Percentiles rank a stretch among this genome's conserved stretches.
phyloP scores from a whole-genome alignment of 2,888 invertebrate species.

The Cacoxenus indagator region DNA sequence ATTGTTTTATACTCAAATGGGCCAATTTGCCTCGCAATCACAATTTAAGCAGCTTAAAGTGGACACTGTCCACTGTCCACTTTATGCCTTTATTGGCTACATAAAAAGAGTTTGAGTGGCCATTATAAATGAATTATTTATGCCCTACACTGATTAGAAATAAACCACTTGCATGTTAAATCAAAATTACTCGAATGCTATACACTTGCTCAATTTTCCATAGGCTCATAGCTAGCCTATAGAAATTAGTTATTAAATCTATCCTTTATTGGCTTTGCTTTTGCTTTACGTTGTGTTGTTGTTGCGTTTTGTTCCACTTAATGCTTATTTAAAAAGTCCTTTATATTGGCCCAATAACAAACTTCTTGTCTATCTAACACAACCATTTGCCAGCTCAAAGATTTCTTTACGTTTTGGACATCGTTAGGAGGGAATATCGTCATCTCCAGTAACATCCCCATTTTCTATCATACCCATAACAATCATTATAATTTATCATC shows the following conservation, averaged over 20 bases:
- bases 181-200: background rate
- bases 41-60: background rate
- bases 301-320: no score
- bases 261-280: background rate
- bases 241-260: background rate
- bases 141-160: conserved; percentile 28
- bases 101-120: conserved; percentile 11
- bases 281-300: background rate
- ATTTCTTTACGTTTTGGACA: no score
- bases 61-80: background rate
- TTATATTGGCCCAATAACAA: no score
- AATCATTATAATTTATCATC: background rate
- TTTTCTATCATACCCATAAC: background rate
- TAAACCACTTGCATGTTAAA: conserved; percentile 26
- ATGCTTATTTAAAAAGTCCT: no score
- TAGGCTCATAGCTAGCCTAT: background rate
- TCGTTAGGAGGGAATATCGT: no score
- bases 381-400: no score
- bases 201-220: background rate
- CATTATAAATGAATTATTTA: conserved; percentile 30
- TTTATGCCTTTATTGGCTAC: conserved; percentile 13
- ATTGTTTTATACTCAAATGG: conserved; percentile 12
- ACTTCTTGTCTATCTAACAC: no score
- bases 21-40: conserved; percentile 8
- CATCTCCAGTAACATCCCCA: no score